Conservation (phyloP, 2,888 invertebrate species). For the Drosophila mettleri region DNA sequence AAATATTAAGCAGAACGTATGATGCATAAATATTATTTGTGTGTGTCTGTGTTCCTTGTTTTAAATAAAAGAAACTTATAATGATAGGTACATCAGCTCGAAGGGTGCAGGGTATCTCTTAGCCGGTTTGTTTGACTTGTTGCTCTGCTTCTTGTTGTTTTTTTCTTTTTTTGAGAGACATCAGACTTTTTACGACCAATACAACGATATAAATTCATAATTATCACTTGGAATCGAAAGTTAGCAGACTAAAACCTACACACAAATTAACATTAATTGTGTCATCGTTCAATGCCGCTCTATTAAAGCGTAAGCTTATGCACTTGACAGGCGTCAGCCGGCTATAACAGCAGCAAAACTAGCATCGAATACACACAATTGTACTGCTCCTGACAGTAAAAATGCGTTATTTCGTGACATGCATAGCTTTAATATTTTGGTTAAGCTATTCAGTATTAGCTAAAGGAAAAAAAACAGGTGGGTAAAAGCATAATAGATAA, state of each 20-base stretch:
- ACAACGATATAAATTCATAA: neutral
- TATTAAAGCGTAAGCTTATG: constrained; percentile 1
- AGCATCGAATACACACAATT: neutral
- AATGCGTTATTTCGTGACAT: neutral
- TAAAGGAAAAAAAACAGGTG: neutral
- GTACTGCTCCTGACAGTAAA: neutral
- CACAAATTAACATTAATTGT: neutral
- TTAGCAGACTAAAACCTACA: neutral
- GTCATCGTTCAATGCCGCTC: constrained; percentile 1
- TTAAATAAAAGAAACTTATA: too few species aligned
- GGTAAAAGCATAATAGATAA: neutral
- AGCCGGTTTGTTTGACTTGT: too few species aligned
- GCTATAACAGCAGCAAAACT: neutral
- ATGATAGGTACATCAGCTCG: too few species aligned
- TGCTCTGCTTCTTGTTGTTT: neutral
- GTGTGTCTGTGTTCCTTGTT: too few species aligned
- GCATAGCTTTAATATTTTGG: neutral
- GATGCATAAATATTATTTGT: too few species aligned
- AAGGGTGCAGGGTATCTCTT: too few species aligned
- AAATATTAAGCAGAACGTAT: too few species aligned
- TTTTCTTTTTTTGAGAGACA: neutral
- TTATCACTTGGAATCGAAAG: constrained; percentile 1
- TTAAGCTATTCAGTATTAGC: neutral
- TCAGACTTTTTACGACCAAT: neutral
- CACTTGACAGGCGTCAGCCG: neutral